Conservation (phyloP, 1,140 invertebrate genomes). For the Nephila pilipes region DNA sequence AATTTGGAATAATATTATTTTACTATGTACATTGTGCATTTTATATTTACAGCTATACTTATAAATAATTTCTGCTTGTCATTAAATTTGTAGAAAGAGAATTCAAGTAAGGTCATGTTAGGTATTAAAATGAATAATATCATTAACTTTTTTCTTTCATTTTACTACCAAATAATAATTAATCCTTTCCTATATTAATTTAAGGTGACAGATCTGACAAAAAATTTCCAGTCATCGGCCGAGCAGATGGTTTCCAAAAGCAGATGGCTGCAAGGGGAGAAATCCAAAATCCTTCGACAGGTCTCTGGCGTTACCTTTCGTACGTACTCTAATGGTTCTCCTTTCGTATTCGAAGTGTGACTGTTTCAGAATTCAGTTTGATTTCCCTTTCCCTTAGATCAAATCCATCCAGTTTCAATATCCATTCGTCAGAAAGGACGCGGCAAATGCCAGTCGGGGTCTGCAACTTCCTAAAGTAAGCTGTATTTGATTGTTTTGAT, state of each 20-base stretch:
- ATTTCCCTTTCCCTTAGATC: background rate
- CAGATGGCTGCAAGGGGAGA: background rate
- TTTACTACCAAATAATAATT: no score
- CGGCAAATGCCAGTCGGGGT: background rate
- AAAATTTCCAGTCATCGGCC: background rate
- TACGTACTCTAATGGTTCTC: background rate
- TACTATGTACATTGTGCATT: no score
- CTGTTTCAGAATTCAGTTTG: background rate
- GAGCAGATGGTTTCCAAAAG: slow-evolving; percentile 4
- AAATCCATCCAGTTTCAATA: background rate
- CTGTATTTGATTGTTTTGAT: background rate
- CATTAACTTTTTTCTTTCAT: no score
- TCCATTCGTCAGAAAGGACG: background rate
- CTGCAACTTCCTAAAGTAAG: background rate
- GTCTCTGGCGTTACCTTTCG: slow-evolving; percentile 19
- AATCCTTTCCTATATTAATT: background rate
- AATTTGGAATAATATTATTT: no score
- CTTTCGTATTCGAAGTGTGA: background rate
- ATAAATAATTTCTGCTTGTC: no score
- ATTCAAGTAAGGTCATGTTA: no score
- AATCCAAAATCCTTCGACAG: slow-evolving; percentile 42
- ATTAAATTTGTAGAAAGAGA: no score
- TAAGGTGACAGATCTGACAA: background rate
- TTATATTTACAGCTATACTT: no score
- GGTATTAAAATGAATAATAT: no score